Evolutionary conservation across 2,888 invertebrate genomes (phyloP).

Genomic region (Hyalella azteca): DNA sequence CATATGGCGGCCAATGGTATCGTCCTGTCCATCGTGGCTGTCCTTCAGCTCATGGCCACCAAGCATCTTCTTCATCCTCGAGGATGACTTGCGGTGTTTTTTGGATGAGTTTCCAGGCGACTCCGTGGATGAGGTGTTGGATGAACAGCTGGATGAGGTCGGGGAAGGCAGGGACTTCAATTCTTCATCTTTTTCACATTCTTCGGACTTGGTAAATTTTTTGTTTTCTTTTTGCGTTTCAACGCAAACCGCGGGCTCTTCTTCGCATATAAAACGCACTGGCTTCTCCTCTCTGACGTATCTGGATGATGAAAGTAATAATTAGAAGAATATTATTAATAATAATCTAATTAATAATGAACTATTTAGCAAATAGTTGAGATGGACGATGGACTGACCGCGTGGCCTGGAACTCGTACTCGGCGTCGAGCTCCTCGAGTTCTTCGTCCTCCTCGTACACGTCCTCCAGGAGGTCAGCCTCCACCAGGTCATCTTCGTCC

Average conservation of each 20-base stretch:
- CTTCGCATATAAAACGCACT: no score
- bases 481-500: slow-evolving; percentile 57
- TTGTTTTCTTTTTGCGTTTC: no score
- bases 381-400: neutral
- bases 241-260: no score
- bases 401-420: slow-evolving; percentile 51
- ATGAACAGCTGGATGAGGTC: slow-evolving; percentile 17
- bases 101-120: slow-evolving; percentile 1
- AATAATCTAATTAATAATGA: no score
- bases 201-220: no score
- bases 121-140: slow-evolving; percentile 17
- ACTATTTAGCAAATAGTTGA: neutral
- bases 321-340: no score
- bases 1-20: neutral
- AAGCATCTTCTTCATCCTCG: slow-evolving; percentile 3
- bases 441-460: slow-evolving; percentile 54
- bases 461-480: slow-evolving; percentile 54
- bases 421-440: slow-evolving; percentile 52
- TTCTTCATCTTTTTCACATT: neutral
- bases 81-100: neutral
- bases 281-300: no score
- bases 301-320: no score
- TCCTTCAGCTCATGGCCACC: neutral
- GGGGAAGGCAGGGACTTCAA: neutral
- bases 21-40: neutral